Evolutionary conservation across 2,113 vertebrate genomes (phyloP).

Genomic region (Vireo altiloquus): DNA sequence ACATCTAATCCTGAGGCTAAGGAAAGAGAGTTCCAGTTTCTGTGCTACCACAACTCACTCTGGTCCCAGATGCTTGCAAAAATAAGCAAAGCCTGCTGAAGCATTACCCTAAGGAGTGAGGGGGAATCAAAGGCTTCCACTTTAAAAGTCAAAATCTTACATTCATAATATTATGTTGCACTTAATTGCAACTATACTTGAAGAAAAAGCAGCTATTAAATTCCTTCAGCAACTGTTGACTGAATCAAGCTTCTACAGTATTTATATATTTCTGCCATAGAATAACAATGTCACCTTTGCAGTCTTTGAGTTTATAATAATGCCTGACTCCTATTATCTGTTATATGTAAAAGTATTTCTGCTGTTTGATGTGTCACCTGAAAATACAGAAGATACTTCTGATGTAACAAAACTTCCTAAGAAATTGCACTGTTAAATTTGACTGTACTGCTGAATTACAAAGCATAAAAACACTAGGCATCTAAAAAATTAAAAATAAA

Average conservation of each 20-base stretch:
- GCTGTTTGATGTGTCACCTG: neutral
- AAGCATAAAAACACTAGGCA: neutral
- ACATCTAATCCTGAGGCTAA: slow-evolving; percentile 5
- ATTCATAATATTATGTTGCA: neutral
- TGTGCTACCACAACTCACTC: neutral
- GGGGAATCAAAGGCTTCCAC: neutral
- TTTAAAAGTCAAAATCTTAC: slow-evolving; percentile 13
- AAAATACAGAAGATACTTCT: neutral
- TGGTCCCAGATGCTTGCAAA: neutral
- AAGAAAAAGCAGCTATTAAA: neutral
- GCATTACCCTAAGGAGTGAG: neutral
- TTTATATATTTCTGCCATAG: neutral
- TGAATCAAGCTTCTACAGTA: neutral
- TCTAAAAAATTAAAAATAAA: neutral
- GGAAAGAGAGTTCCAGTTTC: neutral
- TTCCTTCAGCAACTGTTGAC: slow-evolving; percentile 19
- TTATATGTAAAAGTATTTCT: neutral
- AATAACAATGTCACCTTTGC: neutral
- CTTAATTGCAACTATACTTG: neutral
- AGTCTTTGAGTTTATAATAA: slow-evolving; percentile 29
- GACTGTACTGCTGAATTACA: neutral
- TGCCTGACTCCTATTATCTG: neutral
- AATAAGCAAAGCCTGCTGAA: neutral
- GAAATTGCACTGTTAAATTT: neutral
- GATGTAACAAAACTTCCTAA: neutral